These are phyloP conservation scores for Blera fallax DNA, from an alignment of 2,888 invertebrate species.

Conservation along the genomic window DNA sequence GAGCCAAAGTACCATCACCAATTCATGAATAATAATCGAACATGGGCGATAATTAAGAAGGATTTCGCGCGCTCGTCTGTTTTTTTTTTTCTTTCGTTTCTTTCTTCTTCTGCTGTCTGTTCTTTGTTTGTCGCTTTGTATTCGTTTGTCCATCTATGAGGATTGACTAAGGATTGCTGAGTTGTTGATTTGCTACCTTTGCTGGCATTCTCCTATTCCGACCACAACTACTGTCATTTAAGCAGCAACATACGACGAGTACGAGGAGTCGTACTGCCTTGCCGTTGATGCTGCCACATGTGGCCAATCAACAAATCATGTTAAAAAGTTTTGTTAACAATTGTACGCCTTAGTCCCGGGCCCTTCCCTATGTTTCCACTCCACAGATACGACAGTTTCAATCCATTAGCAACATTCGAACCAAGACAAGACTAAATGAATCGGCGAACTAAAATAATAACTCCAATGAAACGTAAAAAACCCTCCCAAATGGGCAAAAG, in stretches of 20 bases:
- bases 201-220: constrained; percentile 24
- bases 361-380: constrained; percentile 18
- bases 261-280: too few relatives aligned
- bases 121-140: neutral
- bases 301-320: constrained; percentile 72
- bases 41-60: constrained; percentile 73
- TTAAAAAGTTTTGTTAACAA: constrained; percentile 70
- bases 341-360: constrained; percentile 43
- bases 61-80: constrained; percentile 53
- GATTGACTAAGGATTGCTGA: constrained; percentile 1
- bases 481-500: constrained; percentile 1
- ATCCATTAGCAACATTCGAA: constrained; percentile 67
- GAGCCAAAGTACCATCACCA: constrained; percentile 5
- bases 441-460: constrained; percentile 64
- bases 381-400: constrained; percentile 63
- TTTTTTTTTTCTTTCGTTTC: neutral
- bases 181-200: constrained; percentile 10
- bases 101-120: neutral
- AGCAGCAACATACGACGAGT: too few relatives aligned
- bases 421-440: constrained; percentile 63
- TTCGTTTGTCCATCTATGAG: constrained; percentile 10
- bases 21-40: constrained; percentile 73
- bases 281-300: constrained; percentile 53
- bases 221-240: constrained; percentile 51
- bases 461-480: constrained; percentile 35